Evolutionary conservation across 2,113 vertebrate species (phyloP), one percentile per base, ranked within the genome.

Genomic region (Bostrychus sinensis): DNA sequence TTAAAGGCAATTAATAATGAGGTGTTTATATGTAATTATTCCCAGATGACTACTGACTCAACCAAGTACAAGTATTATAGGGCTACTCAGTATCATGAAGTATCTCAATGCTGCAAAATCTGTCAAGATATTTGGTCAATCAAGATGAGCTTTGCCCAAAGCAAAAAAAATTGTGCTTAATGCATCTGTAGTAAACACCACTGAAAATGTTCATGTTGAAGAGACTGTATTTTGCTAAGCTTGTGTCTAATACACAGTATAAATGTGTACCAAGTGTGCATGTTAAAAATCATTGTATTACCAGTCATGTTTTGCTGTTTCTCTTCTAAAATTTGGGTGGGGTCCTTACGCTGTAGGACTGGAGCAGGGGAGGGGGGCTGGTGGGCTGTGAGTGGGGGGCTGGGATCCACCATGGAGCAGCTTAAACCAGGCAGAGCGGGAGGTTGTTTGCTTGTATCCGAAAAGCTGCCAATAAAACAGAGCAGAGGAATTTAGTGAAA

Each of bases 281-380:
- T 28, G 25, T 8, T 32, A 32, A 17, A 28, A 7, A 4, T 17
- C 16, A 14, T 48, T 28, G 48, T 51, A 14, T 9, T 51, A n/a
- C 25, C 7, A 28, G 14, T n/a, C 14, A 51, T 28, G 23, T 51
- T 28, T 28, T 28, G 14, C 30, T 63, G 56, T 68, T 68, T 70
- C 37, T 75, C 66, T 51, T 70, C 36, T 41, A 48, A 70, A 70
- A 78, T 81, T 80, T 85, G 86, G 83, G 87, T 81, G 85, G 72
- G 84, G 83, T 86, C 72, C 51, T 75, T 65, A 68, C 56, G 30
- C 77, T 84, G 80, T 67, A 59, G 57, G 69, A 68, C 63, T 73
- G 64, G 51, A 71, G 54, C 46, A 57, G 38, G n/a, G n/a, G n/a
- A 42, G 66, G 59, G 45, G 64, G 56, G 56, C 41, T 60, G 48